Conservation (phyloP, 2,888 invertebrate genomes). For the Spodoptera picta region DNA sequence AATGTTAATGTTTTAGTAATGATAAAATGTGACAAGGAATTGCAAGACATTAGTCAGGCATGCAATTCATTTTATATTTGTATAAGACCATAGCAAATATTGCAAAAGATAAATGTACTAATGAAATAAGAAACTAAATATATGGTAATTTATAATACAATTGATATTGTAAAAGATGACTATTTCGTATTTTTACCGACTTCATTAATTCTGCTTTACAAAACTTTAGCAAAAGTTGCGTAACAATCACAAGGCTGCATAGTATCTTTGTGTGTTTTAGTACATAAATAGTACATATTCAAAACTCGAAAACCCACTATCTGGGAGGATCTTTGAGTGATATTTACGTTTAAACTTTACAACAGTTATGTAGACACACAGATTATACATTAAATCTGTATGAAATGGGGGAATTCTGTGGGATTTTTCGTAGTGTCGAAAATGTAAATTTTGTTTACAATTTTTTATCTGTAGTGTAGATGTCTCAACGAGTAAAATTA, state of each 20-base stretch:
- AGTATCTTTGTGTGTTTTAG: constrained; percentile 26
- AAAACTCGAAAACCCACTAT: constrained; percentile 51
- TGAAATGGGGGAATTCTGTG: constrained; percentile 64
- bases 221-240: constrained; percentile 8
- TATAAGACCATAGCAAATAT: constrained; percentile 37
- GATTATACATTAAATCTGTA: constrained; percentile 63
- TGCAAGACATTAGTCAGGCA: constrained; percentile 40
- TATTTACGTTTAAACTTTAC: constrained; percentile 59
- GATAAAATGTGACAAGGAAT: constrained; percentile 45
- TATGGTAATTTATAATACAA: constrained; percentile 15
- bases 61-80: constrained; percentile 46
- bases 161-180: not conserved
- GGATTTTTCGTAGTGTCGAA: constrained; percentile 67
- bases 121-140: constrained; percentile 25
- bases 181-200: not conserved
- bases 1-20: constrained; percentile 47
- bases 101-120: constrained; percentile 31
- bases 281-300: constrained; percentile 22
- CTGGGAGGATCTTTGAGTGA: constrained; percentile 41
- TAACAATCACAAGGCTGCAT: constrained; percentile 28
- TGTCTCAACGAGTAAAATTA: constrained; percentile 85
- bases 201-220: not conserved
- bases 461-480: constrained; percentile 80
- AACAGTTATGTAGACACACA: constrained; percentile 56
- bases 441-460: constrained; percentile 76